Percentiles rank a stretch among this genome's conserved stretches.
These are phyloP conservation scores for Bembecia ichneumoniformis DNA, from an alignment of 2,888 invertebrate species.

Conservation along the genomic window DNA sequence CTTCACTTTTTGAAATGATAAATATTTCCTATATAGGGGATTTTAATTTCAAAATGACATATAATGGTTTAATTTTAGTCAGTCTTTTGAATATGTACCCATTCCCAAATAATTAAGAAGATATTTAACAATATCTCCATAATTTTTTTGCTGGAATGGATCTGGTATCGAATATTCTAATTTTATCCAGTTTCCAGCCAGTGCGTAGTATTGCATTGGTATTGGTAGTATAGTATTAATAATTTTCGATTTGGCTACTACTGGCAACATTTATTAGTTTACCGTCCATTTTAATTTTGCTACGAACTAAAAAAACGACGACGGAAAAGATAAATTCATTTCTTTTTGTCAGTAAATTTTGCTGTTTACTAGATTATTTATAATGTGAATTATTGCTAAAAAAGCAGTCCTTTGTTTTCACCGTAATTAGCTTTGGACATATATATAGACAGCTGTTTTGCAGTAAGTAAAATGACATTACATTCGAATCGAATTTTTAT, in stretches of 20 bases:
- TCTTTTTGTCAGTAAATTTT: slow-evolving; percentile 42
- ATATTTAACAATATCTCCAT: too few species aligned
- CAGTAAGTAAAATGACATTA: slow-evolving; percentile 58
- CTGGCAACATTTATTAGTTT: slow-evolving; percentile 30
- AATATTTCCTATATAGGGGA: too few species aligned
- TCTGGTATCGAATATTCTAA: too few species aligned
- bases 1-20: too few species aligned
- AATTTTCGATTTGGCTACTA: slow-evolving; percentile 5
- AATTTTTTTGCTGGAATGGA: too few species aligned
- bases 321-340: slow-evolving; percentile 44
- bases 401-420: slow-evolving; percentile 33
- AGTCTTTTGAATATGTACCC: too few species aligned
- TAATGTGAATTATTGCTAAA: slow-evolving; percentile 43
- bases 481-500: slow-evolving; percentile 41
- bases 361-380: slow-evolving; percentile 24
- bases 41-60: too few species aligned
- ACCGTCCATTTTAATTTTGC: slow-evolving; percentile 63
- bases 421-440: slow-evolving; percentile 22
- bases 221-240: too few species aligned
- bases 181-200: too few species aligned
- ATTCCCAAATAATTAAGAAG: too few species aligned
- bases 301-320: slow-evolving; percentile 60
- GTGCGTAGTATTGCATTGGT: too few species aligned
- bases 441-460: slow-evolving; percentile 27
- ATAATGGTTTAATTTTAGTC: too few species aligned